Conservation (phyloP, 2,113 vertebrate genomes). For the Xiphias gladius region DNA sequence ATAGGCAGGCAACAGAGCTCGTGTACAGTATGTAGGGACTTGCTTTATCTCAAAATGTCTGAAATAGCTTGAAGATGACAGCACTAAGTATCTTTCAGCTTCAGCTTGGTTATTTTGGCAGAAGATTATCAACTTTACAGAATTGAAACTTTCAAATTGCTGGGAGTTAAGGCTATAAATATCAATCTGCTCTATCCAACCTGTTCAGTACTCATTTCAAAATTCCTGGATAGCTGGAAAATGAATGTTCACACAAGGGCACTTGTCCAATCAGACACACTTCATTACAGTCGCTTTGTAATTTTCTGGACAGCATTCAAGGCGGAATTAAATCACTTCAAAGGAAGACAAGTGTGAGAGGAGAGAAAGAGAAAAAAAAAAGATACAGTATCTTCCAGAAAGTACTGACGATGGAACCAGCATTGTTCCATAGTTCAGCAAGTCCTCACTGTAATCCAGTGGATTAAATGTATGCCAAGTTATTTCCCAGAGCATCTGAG, state of each 20-base stretch:
- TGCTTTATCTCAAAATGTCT: background rate
- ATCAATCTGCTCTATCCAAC: conserved; percentile 40
- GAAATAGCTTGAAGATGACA: background rate
- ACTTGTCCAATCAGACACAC: conserved; percentile 66
- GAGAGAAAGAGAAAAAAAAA: background rate
- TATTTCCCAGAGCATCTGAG: conserved; percentile 53
- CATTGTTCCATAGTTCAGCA: conserved; percentile 59
- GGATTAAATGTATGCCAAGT: conserved; percentile 72
- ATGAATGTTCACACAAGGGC: conserved; percentile 55
- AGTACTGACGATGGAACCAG: conserved; percentile 49
- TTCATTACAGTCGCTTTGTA: conserved; percentile 68
- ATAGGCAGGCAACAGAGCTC: background rate
- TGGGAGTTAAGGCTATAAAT: conserved; percentile 30
- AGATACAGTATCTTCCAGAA: conserved; percentile 39
- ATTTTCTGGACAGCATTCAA: conserved; percentile 68
- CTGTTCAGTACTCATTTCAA: conserved; percentile 32
- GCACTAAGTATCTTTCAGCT: background rate
- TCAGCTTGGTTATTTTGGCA: background rate
- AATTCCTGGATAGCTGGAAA: conserved; percentile 57
- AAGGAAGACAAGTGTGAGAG: conserved; percentile 52
- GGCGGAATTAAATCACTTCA: conserved; percentile 66
- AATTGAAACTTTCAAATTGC: conserved; percentile 46
- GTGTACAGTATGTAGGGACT: background rate
- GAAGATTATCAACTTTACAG: conserved; percentile 19
- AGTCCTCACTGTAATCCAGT: conserved; percentile 66